Base-by-base conservation (phyloP, 1,140 invertebrate species). In the Lordiphosa clarofinis region DNA sequence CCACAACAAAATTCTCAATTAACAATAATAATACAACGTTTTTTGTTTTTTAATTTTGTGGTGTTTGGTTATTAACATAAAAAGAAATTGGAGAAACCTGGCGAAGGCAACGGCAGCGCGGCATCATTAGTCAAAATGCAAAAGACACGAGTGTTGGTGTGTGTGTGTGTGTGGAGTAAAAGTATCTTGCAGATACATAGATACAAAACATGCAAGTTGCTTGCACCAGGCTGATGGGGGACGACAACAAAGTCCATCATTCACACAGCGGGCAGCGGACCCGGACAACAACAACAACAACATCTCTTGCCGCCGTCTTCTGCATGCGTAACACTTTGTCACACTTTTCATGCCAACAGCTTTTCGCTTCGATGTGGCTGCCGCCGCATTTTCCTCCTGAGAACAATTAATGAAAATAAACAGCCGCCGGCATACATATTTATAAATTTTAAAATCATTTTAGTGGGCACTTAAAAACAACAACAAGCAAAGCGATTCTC, bases 401-500 rank as follows among this genome's bases (percentile, higher is more conserved):
- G 78, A 84, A 84, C 78, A 84, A 84, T 84, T 84, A 84, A 84
- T 84, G 78, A 84, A 84, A 84, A 84, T 84, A 84, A 84, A 84
- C 78, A 84, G 79, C 78, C 78, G 65, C 78, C 57, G 78, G 78
- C 78, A 64, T 55, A 62, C 56, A 81, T 40, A 61, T 84, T 61
- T 78, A 73, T 78, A 73, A 78, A 58, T 60, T 61, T 81, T 62
- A 49, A 82, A 84, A 84, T 86, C 69, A 73, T 82, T 84, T 84
- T 84, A 78, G 73, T 78, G 57, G 65, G 79, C 78, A 84, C 79
- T 84, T 84, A 73, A 61, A 71, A 56, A 67, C 65, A 62, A 49
- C 50, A 28, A 47, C 24, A 37, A 60, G 6, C 19, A 39, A 31
- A 54, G 21, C 38, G 39, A 36, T 38, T 35, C 60, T 9, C 8